Evolutionary conservation across 37 sponge, comb jelly and placozoan genomes (phyloP), one percentile per base, ranked within the genome.

Genomic region (Tethya wilhelma): DNA sequence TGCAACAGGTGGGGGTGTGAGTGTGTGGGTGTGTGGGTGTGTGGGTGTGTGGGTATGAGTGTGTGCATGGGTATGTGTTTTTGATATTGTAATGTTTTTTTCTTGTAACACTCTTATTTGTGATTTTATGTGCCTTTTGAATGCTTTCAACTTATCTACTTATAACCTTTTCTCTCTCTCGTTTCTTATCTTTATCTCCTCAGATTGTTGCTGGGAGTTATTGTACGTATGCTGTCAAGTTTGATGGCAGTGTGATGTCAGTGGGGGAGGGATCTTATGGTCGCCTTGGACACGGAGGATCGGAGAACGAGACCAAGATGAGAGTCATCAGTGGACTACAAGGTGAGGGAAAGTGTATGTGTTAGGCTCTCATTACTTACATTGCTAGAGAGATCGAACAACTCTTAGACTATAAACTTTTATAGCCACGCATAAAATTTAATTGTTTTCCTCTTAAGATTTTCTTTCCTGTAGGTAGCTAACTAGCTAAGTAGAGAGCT

Each of bases 201-300:
- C 30, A 92, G 89, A 79, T 91, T 66, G 82, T 85, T 14, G 86
- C 90, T 44, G 93, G 97, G 11, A 78, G 73, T 69, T 83, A 91
- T 68, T 91, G 91, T 44, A 96, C 94, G 6, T 96, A 90, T 80
- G 74, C 79, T 12, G 73, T 96, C 28, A 84, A 80, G 41, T 81
- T 64, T 73, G 86, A 90, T 84, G 94, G 97, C 2, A 59, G 77
- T 5, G 76, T 96, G 43, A n/a, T 44, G 7, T 95, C 94, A 2
- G 67, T 85, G 41, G 97, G 97, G 25, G 93, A 96, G 17, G 96
- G 96, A 0, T 74, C 86, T 36, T 87, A 90, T 57, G 96, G 96
- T 0, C 68, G 94, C 56, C 88, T 96, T 19, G 96, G 96, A 43
- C 91, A 93, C 49, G 87, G 88, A 0, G 77, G 53, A 65, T 79